Percentiles rank a stretch among this genome's conserved stretches.
phyloP scores from a whole-genome alignment of 2,113 vertebrate species.

The Laterallus jamaicensis region DNA sequence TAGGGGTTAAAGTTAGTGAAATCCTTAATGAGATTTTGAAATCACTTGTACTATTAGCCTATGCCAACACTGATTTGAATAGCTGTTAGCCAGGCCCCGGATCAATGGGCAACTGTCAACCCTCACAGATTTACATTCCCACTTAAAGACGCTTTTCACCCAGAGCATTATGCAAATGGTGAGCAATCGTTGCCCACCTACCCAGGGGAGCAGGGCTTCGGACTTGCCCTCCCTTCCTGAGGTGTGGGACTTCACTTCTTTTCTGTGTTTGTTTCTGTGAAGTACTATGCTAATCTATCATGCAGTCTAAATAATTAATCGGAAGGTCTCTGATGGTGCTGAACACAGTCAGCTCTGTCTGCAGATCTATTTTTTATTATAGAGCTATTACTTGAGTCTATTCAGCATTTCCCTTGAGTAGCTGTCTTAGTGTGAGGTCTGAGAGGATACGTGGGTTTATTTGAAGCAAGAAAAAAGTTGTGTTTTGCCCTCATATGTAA shows the following conservation, averaged over 20 bases:
- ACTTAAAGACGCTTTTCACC: background rate
- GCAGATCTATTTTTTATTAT: constrained; percentile 9
- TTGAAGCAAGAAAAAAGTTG: background rate
- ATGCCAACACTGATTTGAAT: background rate
- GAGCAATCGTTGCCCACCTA: too few species aligned
- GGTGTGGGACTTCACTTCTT: background rate
- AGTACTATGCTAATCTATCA: background rate
- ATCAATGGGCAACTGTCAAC: background rate
- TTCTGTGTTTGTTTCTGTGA: background rate
- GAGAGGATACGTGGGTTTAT: background rate
- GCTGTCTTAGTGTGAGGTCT: background rate
- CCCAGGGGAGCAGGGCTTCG: fast-evolving
- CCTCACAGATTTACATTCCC: background rate
- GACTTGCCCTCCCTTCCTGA: background rate
- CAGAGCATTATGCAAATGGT: fast-evolving
- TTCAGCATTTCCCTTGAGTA: background rate
- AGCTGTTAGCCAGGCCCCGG: background rate
- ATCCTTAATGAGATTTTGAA: background rate
- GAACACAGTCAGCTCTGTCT: background rate
- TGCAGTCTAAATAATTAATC: background rate
- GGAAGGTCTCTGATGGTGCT: background rate
- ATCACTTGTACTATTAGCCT: fast-evolving
- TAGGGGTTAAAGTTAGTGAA: background rate
- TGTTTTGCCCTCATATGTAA: background rate
- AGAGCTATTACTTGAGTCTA: constrained; percentile 15